Percentiles rank a stretch among this genome's conserved stretches.
Evolutionary conservation across 2,113 vertebrate species (phyloP).

Genomic region (Crotalus tigris): DNA sequence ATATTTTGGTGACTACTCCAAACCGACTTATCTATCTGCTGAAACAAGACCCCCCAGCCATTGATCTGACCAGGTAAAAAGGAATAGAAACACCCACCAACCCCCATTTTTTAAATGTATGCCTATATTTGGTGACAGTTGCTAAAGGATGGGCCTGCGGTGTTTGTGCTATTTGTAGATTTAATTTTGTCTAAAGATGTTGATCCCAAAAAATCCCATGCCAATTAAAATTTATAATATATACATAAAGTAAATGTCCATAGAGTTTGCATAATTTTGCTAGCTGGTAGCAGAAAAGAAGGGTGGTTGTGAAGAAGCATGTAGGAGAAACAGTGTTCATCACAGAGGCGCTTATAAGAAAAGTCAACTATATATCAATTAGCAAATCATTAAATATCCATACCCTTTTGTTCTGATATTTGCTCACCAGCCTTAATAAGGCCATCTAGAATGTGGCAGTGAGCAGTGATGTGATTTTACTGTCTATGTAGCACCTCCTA

Average conservation of each 20-base stretch:
- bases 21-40: slow-evolving; percentile 91
- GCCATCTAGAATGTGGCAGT: background rate
- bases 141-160: background rate
- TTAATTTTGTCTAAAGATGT: background rate
- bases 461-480: background rate
- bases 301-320: background rate
- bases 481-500: background rate
- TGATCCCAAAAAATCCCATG: background rate
- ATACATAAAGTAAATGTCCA: background rate
- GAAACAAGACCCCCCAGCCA: slow-evolving; percentile 89
- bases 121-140: background rate
- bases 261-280: background rate
- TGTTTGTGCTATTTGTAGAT: background rate
- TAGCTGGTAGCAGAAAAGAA: background rate
- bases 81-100: background rate
- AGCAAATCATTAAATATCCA: background rate
- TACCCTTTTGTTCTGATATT: background rate
- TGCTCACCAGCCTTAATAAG: background rate
- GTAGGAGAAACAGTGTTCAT: background rate
- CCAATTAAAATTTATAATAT: background rate
- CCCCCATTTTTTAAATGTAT: background rate
- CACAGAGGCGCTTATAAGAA: background rate
- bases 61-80: slow-evolving; percentile 86
- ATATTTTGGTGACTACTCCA: slow-evolving; percentile 92
- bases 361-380: background rate